phyloP scores from a whole-genome alignment of 2,888 invertebrate species.

The Brachypalpus laphriformis region DNA sequence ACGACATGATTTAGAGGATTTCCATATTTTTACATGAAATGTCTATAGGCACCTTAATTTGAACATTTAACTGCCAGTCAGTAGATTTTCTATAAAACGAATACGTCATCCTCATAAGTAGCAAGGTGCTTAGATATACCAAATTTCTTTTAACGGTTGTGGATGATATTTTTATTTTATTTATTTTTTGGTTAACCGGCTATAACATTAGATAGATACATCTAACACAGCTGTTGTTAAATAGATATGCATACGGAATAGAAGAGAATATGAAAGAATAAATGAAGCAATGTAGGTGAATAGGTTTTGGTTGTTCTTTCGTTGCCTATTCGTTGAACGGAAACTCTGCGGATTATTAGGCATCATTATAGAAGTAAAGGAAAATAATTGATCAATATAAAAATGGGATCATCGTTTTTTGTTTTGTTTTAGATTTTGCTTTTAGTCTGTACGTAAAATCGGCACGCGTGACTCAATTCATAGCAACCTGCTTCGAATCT shows the following conservation, averaged over 20 bases:
- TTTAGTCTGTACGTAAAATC: background rate
- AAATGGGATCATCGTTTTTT: slow-evolving; percentile 22
- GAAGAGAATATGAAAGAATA: slow-evolving; percentile 10
- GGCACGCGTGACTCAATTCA: background rate
- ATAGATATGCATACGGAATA: slow-evolving; percentile 45
- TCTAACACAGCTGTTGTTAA: slow-evolving; percentile 18
- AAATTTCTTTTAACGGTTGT: slow-evolving; percentile 39
- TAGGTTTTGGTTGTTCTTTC: slow-evolving; percentile 34
- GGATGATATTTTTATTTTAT: background rate
- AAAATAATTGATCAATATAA: slow-evolving; percentile 25
- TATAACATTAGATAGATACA: background rate
- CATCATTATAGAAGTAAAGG: slow-evolving; percentile 21
- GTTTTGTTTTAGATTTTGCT: background rate
- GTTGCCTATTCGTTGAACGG: slow-evolving; percentile 17
- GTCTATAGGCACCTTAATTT: background rate
- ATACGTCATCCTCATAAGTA: slow-evolving; percentile 60
- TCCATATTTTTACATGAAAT: no score
- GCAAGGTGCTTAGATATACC: slow-evolving; percentile 48
- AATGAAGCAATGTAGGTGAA: slow-evolving; percentile 45
- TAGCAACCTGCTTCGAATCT: background rate
- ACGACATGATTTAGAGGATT: background rate
- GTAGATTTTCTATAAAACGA: slow-evolving; percentile 32
- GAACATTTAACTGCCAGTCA: background rate
- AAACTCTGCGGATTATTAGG: slow-evolving; percentile 23
- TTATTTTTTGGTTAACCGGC: background rate